Evolutionary conservation across 2,888 invertebrate species (phyloP).

Genomic region (Yponomeuta plumbellus): DNA sequence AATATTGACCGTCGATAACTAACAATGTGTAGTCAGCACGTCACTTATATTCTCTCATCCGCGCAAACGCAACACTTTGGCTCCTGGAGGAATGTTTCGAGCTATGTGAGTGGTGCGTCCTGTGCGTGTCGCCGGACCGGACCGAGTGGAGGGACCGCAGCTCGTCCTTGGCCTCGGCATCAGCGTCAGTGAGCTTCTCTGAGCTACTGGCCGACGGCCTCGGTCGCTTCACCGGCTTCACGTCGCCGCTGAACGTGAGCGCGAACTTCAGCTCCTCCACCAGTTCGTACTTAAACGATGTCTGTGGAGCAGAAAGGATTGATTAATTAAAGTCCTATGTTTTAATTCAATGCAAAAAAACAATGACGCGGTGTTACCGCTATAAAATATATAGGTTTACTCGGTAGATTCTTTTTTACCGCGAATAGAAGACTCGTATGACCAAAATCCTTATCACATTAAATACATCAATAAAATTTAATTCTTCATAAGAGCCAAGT

Average conservation of each 20-base stretch:
- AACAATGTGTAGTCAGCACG: too few relatives aligned
- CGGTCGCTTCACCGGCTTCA: conserved; percentile 76
- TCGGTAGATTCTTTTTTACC: too few relatives aligned
- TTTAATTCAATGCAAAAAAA: too few relatives aligned
- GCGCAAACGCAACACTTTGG: conserved; percentile 59
- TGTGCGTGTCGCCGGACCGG: conserved; percentile 47
- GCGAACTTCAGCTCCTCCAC: conserved; percentile 80
- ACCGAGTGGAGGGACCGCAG: conserved; percentile 48
- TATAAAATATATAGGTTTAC: too few relatives aligned
- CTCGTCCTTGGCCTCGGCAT: conserved; percentile 47
- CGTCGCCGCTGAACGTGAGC: conserved; percentile 77
- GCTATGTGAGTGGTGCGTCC: conserved; percentile 53
- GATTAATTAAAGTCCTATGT: too few relatives aligned
- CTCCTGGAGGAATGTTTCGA: conserved; percentile 58
- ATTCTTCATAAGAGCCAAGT: too few relatives aligned
- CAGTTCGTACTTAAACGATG: conserved; percentile 77
- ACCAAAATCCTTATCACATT: too few relatives aligned
- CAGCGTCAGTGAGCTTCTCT: conserved; percentile 51
- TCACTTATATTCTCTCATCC: conserved; percentile 47
- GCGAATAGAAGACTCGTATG: too few relatives aligned
- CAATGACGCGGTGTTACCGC: too few relatives aligned
- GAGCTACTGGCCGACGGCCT: conserved; percentile 41
- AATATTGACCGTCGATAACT: too few relatives aligned
- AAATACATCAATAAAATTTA: too few relatives aligned
- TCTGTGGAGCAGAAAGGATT: conserved; percentile 45